Percentiles rank a stretch among this genome's conserved stretches.
Conservation (phyloP, 2,888 invertebrate genomes). For the Glyphotaelius pellucidus region DNA sequence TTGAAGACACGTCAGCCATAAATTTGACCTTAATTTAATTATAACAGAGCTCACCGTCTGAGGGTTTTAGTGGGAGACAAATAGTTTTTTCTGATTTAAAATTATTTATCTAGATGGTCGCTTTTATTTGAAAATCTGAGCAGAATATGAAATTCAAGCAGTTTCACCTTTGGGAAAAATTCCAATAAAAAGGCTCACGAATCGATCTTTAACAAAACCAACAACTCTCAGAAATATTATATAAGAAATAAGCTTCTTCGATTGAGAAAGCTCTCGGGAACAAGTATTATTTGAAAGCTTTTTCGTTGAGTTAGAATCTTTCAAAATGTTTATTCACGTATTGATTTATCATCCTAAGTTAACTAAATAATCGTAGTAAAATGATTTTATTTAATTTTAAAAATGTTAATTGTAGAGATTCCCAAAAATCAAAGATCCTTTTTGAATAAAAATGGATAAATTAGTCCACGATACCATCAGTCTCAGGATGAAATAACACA, state of each 20-base stretch:
- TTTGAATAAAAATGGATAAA: too few species aligned
- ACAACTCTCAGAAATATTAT: neutral
- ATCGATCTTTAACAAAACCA: neutral
- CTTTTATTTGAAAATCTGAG: too few species aligned
- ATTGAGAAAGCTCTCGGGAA: neutral
- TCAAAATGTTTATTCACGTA: neutral
- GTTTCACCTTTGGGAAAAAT: neutral
- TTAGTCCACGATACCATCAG: too few species aligned
- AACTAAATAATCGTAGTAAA: too few species aligned
- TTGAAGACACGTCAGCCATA: too few species aligned
- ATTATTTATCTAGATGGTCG: too few species aligned
- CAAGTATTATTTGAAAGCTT: too few species aligned
- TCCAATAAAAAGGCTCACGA: neutral
- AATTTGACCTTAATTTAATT: neutral
- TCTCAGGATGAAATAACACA: too few species aligned
- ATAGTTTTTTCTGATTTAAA: neutral
- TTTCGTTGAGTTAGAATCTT: neutral
- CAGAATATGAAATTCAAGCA: neutral
- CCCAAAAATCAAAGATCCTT: too few species aligned
- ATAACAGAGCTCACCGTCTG: neutral
- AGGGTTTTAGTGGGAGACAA: neutral
- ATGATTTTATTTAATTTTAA: too few species aligned
- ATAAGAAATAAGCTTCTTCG: neutral
- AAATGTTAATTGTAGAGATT: too few species aligned
- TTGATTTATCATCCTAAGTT: neutral